A percentile compares a stretch with the other conserved stretches of the same genome.
Conservation (phyloP, 2,797 vertebrate species). For the Phaenicophaeus curvirostris region DNA sequence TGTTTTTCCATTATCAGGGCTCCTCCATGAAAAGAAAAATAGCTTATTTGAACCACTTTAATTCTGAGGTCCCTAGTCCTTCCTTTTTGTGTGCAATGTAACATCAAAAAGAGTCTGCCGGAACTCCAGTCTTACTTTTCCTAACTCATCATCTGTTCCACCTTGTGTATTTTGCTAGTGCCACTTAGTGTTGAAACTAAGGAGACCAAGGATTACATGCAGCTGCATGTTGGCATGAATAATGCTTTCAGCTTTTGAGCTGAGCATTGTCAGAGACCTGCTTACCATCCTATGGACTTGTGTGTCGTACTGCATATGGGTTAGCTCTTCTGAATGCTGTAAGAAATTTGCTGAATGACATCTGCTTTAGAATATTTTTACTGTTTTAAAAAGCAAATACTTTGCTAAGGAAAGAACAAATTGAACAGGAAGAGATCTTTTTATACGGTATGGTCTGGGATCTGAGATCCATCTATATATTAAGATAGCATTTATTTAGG, state of each 20-base stretch:
- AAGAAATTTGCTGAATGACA: neutral
- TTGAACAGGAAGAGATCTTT: neutral
- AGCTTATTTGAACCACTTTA: neutral
- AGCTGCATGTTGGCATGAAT: slow-evolving; percentile 44
- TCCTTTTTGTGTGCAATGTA: neutral
- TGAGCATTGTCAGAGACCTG: neutral
- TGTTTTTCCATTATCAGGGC: neutral
- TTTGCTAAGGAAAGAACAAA: neutral
- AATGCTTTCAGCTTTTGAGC: neutral
- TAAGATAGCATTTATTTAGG: slow-evolving; percentile 32
- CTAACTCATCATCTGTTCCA: slow-evolving; percentile 39
- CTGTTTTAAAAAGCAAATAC: neutral
- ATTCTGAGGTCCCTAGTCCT: neutral
- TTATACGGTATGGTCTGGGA: neutral
- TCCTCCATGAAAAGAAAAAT: neutral
- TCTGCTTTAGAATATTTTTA: slow-evolving; percentile 28
- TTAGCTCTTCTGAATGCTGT: neutral
- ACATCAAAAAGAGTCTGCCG: neutral
- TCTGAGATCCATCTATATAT: neutral
- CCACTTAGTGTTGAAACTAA: slow-evolving; percentile 50
- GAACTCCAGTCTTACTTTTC: slow-evolving; percentile 5
- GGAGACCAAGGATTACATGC: slow-evolving; percentile 34
- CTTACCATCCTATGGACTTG: neutral
- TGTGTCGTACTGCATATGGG: neutral
- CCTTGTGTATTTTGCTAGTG: slow-evolving; percentile 27